A percentile compares a stretch with the other conserved stretches of the same genome.
These are phyloP conservation scores for Laticauda colubrina DNA, from an alignment of 2,113 vertebrate genomes.

Conservation along the genomic window DNA sequence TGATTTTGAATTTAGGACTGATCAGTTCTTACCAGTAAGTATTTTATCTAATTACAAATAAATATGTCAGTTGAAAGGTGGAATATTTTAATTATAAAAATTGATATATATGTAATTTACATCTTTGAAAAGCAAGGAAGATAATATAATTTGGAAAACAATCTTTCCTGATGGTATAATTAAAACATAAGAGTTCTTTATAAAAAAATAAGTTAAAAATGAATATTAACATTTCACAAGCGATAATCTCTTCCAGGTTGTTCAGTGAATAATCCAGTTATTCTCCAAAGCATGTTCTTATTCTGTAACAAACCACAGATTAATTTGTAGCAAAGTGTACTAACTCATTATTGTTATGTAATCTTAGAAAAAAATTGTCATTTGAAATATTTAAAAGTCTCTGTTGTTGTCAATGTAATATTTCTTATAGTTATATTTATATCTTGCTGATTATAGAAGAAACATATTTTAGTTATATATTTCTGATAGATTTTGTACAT, in stretches of 20 bases:
- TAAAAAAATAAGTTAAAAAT: background rate
- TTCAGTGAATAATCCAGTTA: background rate
- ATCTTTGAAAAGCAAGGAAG: background rate
- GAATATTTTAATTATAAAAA: background rate
- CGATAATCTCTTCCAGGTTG: too few species aligned
- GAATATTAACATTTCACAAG: background rate
- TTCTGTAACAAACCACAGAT: background rate
- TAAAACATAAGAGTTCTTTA: background rate
- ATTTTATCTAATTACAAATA: background rate
- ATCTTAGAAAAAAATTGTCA: background rate
- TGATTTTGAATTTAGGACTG: constrained; percentile 96
- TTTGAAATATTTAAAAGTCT: background rate
- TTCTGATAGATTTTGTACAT: background rate
- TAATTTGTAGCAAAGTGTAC: background rate
- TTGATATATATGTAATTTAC: background rate
- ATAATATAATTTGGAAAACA: background rate
- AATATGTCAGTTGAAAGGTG: background rate
- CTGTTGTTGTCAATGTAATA: background rate
- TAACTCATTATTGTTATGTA: background rate
- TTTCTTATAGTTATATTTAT: background rate
- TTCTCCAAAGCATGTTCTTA: background rate
- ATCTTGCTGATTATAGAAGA: background rate
- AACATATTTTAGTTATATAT: background rate
- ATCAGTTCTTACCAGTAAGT: constrained; percentile 94
- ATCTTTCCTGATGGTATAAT: background rate